Percentiles rank a stretch among this genome's conserved stretches.
phyloP scores from a whole-genome alignment of 2,888 invertebrate genomes.

The Eristalis intricaria region DNA sequence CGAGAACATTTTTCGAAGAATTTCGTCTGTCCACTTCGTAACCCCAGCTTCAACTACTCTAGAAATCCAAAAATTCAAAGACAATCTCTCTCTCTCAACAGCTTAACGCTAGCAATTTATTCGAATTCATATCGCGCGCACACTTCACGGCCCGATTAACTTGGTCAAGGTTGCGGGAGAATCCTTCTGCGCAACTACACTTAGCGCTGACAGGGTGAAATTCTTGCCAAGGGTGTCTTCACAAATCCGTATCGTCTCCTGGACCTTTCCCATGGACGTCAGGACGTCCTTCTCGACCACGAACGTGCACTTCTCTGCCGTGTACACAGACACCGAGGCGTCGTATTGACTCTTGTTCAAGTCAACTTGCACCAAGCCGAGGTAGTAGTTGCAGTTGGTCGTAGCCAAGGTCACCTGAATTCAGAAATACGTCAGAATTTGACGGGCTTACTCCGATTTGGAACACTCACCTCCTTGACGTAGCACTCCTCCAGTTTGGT shows the following conservation, averaged over 20 bases:
- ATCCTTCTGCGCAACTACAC: no score
- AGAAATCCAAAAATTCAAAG: no score
- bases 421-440: neutral
- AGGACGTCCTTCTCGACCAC: neutral
- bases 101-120: no score
- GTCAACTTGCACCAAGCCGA: neutral
- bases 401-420: slow-evolving; percentile 10
- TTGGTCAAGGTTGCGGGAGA: no score
- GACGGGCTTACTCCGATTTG: neutral
- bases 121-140: no score
- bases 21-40: no score
- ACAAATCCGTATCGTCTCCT: neutral
- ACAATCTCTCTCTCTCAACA: no score
- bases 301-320: slow-evolving; percentile 8
- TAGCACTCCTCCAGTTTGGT: slow-evolving; percentile 16
- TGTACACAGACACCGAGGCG: neutral
- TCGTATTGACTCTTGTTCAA: neutral
- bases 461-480: slow-evolving; percentile 5
- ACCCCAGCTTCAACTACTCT: no score
- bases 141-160: no score
- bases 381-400: neutral
- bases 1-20: no score
- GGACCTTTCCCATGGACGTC: neutral
- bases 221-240: neutral
- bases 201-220: no score